phyloP scores from a whole-genome alignment of 2,113 vertebrate species.

The Cynoglossus semilaevis region DNA sequence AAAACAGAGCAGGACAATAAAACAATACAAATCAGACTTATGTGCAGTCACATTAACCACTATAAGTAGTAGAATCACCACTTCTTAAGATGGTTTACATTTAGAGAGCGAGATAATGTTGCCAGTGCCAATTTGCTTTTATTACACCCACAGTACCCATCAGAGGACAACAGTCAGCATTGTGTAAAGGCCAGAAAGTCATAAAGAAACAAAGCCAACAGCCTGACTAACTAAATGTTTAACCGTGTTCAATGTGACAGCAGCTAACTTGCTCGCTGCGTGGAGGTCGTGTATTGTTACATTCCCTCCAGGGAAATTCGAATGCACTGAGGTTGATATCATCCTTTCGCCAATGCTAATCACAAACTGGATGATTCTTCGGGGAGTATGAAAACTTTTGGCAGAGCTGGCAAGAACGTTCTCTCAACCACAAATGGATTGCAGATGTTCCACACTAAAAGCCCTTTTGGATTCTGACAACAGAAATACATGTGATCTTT shows the following conservation, averaged over 20 bases:
- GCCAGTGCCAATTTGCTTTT: constrained; percentile 60
- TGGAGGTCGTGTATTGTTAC: constrained; percentile 38
- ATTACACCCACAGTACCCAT: constrained; percentile 61
- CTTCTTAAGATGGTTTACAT: too few species aligned
- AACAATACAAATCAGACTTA: neutral
- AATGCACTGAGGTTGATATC: constrained; percentile 51
- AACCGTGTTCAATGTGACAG: constrained; percentile 47
- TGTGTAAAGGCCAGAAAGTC: constrained; percentile 44
- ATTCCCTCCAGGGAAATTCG: constrained; percentile 37
- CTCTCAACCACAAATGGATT: constrained; percentile 68
- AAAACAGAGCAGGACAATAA: constrained; percentile 15
- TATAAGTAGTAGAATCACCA: constrained; percentile 42
- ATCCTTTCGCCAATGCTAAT: constrained; percentile 55
- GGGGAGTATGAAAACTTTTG: constrained; percentile 65
- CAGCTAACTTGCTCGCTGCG: constrained; percentile 30
- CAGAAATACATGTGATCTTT: constrained; percentile 56
- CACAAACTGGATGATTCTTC: constrained; percentile 57
- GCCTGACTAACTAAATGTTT: constrained; percentile 45
- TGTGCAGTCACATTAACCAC: constrained; percentile 55
- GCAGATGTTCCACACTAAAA: constrained; percentile 66
- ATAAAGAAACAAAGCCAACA: constrained; percentile 50
- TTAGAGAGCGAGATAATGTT: constrained; percentile 53
- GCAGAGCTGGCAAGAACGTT: constrained; percentile 48
- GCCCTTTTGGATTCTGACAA: constrained; percentile 62
- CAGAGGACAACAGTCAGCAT: constrained; percentile 52